Percentiles rank a stretch among this genome's conserved stretches.
Conservation (phyloP, 2,888 invertebrate genomes). For the Aleiodes leptofemur region DNA sequence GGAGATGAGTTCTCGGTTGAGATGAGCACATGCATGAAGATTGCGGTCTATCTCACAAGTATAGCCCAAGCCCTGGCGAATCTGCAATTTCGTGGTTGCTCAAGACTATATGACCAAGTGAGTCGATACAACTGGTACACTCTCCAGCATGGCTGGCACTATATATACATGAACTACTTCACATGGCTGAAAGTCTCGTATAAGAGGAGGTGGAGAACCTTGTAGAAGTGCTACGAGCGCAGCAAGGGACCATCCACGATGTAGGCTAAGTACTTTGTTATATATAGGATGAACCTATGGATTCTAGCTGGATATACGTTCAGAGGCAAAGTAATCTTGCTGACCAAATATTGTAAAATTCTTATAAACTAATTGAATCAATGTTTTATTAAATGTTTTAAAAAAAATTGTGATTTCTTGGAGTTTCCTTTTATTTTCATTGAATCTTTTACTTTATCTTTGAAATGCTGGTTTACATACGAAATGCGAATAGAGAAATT, state of each 20-base stretch:
- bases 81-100: slow-evolving; percentile 56
- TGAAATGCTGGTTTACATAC: slow-evolving; percentile 1
- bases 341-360: slow-evolving; percentile 19
- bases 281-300: slow-evolving; percentile 21
- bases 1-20: neutral
- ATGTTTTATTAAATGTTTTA: neutral
- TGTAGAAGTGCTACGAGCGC: slow-evolving; percentile 17
- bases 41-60: slow-evolving; percentile 14
- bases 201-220: slow-evolving; percentile 15
- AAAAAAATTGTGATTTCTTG: neutral
- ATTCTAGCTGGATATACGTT: neutral
- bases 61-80: slow-evolving; percentile 34
- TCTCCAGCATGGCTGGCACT: slow-evolving; percentile 15
- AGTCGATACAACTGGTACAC: slow-evolving; percentile 32
- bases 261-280: slow-evolving; percentile 63
- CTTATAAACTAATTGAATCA: slow-evolving; percentile 7
- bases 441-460: neutral
- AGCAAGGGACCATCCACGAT: slow-evolving; percentile 62
- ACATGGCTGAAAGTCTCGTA: slow-evolving; percentile 25
- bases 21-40: slow-evolving; percentile 1
- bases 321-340: slow-evolving; percentile 31
- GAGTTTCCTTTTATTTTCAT: neutral
- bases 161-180: slow-evolving; percentile 18
- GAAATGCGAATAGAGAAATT: slow-evolving; percentile 16
- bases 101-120: slow-evolving; percentile 20